Evolutionary conservation across 2,797 vertebrate species (phyloP).

Genomic region (Neosilurus mollespiculum): DNA sequence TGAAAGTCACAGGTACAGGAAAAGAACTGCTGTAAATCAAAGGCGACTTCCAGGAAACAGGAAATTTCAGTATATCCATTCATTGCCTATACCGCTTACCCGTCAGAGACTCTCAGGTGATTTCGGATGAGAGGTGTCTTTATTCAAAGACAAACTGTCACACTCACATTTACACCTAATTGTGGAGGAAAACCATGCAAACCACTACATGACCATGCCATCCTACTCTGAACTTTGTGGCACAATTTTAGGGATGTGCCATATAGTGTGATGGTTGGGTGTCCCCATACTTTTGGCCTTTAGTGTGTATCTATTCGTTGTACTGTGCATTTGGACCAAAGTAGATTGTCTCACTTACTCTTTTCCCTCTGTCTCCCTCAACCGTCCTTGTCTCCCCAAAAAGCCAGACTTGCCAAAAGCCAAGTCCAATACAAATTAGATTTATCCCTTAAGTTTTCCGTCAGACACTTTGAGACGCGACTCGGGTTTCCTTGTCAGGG

Average conservation of each 20-base stretch:
- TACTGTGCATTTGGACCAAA: not conserved
- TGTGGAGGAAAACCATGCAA: no score
- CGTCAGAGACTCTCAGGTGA: no score
- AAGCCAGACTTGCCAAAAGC: slow-evolving; percentile 64
- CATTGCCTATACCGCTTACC: no score
- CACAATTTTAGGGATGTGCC: not conserved
- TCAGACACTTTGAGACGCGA: slow-evolving; percentile 60
- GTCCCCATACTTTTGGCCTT: not conserved
- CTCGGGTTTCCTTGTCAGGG: slow-evolving; percentile 69
- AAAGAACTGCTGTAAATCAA: no score
- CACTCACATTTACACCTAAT: no score
- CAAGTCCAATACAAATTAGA: slow-evolving; percentile 74
- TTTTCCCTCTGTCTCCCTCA: slow-evolving; percentile 15
- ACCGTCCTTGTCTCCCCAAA: slow-evolving; percentile 40
- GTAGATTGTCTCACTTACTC: not conserved
- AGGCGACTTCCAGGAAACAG: no score
- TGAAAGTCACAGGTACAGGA: no score
- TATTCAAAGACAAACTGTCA: no score
- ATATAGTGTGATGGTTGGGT: not conserved
- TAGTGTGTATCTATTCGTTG: not conserved
- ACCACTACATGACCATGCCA: no score
- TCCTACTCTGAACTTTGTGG: not conserved
- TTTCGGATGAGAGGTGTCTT: no score
- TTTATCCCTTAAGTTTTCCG: slow-evolving; percentile 66
- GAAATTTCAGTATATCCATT: no score